Evolutionary conservation across 2,888 invertebrate species (phyloP).

Genomic region (Scaptomyza flava): DNA sequence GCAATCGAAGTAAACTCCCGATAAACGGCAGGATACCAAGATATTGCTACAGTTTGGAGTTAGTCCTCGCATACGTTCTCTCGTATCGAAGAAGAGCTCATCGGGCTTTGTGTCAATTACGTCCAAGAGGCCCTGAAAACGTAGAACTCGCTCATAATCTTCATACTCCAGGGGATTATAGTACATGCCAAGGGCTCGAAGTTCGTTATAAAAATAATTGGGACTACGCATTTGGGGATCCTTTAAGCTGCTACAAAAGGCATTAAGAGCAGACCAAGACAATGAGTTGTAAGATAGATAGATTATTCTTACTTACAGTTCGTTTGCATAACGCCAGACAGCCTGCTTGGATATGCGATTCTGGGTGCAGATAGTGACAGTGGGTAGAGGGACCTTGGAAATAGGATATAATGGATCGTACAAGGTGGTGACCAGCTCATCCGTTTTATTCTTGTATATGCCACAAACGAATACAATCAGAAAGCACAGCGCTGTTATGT

Average conservation of each 20-base stretch:
- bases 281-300: too few relatives aligned
- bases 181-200: conserved; percentile 72
- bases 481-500: conserved; percentile 70
- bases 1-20: conserved; percentile 67
- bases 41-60: conserved; percentile 83
- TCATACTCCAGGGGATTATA: conserved; percentile 45
- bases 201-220: conserved; percentile 62
- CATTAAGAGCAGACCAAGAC: background rate
- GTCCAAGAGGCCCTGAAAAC: conserved; percentile 80
- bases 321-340: conserved; percentile 78
- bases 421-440: conserved; percentile 69
- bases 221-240: conserved; percentile 56
- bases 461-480: conserved; percentile 76
- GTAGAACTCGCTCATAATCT: conserved; percentile 64
- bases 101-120: conserved; percentile 65
- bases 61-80: conserved; percentile 67
- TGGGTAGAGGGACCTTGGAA: conserved; percentile 86
- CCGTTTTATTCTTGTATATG: conserved; percentile 56
- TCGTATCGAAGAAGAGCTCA: conserved; percentile 77
- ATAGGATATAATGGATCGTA: conserved; percentile 85
- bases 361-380: conserved; percentile 86
- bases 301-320: too few relatives aligned
- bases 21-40: conserved; percentile 79
- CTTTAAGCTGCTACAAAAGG: conserved; percentile 50
- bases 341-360: conserved; percentile 85